A percentile compares a stretch with the other conserved stretches of the same genome.
These are phyloP conservation scores for Nicator chloris DNA, from an alignment of 2,113 vertebrate species.

Conservation along the genomic window DNA sequence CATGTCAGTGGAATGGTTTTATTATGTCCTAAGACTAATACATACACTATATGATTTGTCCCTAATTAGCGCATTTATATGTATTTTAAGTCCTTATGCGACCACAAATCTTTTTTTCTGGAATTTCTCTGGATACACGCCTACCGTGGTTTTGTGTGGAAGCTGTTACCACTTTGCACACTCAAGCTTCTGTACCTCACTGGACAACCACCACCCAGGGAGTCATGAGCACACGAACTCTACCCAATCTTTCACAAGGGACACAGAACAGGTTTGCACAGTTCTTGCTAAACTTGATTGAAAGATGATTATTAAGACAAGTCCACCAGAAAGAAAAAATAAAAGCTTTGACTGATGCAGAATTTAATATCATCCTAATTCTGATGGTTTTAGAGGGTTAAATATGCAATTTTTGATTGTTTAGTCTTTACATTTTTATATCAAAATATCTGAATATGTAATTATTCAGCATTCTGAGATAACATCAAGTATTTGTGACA, in stretches of 20 bases:
- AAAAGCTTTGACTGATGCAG: background rate
- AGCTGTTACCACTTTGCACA: background rate
- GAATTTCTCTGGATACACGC: background rate
- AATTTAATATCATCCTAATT: background rate
- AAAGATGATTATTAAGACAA: background rate
- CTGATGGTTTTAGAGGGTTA: background rate
- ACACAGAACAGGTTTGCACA: background rate
- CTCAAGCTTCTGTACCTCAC: background rate
- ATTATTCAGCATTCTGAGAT: background rate
- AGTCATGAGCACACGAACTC: background rate
- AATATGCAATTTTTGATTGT: background rate
- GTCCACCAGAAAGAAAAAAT: background rate
- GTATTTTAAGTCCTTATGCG: background rate
- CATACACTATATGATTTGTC: background rate
- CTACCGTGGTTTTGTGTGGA: background rate
- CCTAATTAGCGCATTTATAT: background rate
- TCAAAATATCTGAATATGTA: background rate
- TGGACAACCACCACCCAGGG: background rate
- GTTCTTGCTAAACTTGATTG: background rate
- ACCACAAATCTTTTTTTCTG: background rate
- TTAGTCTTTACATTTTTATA: background rate
- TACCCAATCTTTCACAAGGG: background rate
- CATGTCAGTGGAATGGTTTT: background rate
- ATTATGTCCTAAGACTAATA: background rate
- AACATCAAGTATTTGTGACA: background rate